Base-by-base conservation (phyloP, 2,797 vertebrate genomes). In the Anguilla anguilla region DNA sequence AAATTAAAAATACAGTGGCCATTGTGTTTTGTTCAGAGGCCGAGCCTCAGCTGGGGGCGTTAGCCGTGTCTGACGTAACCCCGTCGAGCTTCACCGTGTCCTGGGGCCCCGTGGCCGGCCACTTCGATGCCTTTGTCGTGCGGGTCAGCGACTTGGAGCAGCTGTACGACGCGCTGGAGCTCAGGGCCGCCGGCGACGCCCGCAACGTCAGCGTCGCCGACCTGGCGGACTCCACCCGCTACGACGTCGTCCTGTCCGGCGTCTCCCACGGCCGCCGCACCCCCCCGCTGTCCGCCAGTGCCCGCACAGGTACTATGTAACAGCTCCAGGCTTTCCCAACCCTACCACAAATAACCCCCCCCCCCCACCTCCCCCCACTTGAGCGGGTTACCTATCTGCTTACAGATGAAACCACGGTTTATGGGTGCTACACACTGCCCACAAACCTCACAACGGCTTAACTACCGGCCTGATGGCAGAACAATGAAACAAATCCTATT, bases 21-120 rank as follows among this genome's bases (percentile, higher is more conserved):
- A 81, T 94, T 95, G 93, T 96, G 91, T 88, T 92, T 93, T 92
- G 94, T 95, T 93, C 93, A 98, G 97, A 98, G 94, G 95, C 96
- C 46, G 96, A 97, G 92, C 96, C 97, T 89, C 94, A 95, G 94
- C 94, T 97, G 96, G 96, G 96, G 91, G 92, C 64, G 61, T 88
- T 98, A 95, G 91, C 96, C 88, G 93, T 97, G 93, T 94, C 96
- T 88, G 96, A 96, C 51, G 92, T 94, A 92, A 96, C 95, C 90
- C 95, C 96, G 0, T 94, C 96, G 95, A 97, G 97, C 96, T 96
- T 98, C 96, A 96, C 93, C 92, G 88, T 98, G 94, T 97, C 96
- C 72, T 98, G 97, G 98, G 97, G 92, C 92, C 92, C 94, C 39
- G 91, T 91, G 86, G 96, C 95, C 6, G 97, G 96, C 90, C 94